Percentiles rank a stretch among this genome's conserved stretches.
Conservation (phyloP, 2,797 vertebrate species). For the Aviceda cuculoides region DNA sequence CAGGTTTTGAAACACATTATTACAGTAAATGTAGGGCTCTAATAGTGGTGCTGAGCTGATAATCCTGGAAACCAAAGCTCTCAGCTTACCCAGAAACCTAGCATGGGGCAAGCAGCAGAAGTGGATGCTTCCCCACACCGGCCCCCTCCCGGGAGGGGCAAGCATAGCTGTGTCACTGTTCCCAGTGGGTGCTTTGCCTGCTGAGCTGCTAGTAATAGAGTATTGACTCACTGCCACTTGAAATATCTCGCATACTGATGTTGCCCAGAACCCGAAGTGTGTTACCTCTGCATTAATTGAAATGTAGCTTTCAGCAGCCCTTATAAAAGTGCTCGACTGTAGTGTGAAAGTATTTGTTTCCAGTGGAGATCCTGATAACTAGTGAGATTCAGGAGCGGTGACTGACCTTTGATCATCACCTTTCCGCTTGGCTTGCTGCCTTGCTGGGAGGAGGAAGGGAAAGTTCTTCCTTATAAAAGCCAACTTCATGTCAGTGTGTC, state of each 20-base stretch:
- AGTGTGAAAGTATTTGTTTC: conserved; percentile 50
- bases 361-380: conserved; percentile 21
- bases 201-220: neutral
- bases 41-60: neutral
- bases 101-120: neutral
- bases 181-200: neutral
- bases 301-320: conserved; percentile 49
- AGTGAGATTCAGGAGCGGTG: neutral
- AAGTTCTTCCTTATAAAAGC: conserved; percentile 42
- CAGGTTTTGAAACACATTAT: neutral
- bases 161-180: neutral
- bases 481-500: conserved; percentile 20
- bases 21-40: neutral
- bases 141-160: neutral
- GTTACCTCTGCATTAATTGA: conserved; percentile 19
- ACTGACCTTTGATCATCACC: conserved; percentile 48
- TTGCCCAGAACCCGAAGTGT: neutral
- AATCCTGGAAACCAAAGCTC: neutral
- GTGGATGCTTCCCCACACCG: neutral
- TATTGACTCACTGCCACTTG: neutral
- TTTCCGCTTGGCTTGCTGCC: conserved; percentile 46
- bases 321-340: neutral
- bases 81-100: neutral
- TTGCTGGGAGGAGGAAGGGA: conserved; percentile 13
- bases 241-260: conserved; percentile 1